Conservation (phyloP, 1,140 invertebrate species). For the Lasaia peninsularis region DNA sequence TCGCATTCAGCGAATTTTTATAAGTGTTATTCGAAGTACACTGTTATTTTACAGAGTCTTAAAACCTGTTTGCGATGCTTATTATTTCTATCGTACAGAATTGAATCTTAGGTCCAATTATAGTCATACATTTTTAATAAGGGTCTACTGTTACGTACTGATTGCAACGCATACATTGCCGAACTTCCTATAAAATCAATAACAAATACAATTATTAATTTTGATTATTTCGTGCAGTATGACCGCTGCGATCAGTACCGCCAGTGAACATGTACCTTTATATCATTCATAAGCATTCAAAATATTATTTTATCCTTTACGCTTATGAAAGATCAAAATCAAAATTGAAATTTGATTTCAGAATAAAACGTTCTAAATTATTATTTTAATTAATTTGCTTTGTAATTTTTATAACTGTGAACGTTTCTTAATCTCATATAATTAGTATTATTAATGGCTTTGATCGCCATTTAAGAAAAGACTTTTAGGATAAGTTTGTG, state of each 20-base stretch:
- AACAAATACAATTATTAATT: background rate
- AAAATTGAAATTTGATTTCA: background rate
- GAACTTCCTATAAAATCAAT: background rate
- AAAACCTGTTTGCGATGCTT: background rate
- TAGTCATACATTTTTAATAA: background rate
- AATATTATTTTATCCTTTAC: background rate
- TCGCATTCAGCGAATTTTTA: background rate
- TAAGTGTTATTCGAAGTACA: background rate
- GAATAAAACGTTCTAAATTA: background rate
- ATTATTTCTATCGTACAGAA: background rate
- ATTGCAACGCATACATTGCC: background rate
- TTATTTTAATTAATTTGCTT: background rate
- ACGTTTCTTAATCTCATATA: slow-evolving; percentile 9
- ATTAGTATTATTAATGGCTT: slow-evolving; percentile 13
- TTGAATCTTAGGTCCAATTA: background rate
- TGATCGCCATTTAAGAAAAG: slow-evolving; percentile 11
- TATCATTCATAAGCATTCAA: background rate
- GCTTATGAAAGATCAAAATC: background rate
- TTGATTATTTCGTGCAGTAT: background rate
- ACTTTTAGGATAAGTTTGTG: slow-evolving; percentile 8
- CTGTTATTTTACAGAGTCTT: background rate
- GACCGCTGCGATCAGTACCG: background rate
- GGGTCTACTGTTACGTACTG: background rate
- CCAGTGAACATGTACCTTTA: background rate
- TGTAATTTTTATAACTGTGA: background rate